A percentile compares a stretch with the other conserved stretches of the same genome.
These are phyloP conservation scores for Malurus cyaneus DNA, from an alignment of 2,113 vertebrate genomes.

Conservation along the genomic window DNA sequence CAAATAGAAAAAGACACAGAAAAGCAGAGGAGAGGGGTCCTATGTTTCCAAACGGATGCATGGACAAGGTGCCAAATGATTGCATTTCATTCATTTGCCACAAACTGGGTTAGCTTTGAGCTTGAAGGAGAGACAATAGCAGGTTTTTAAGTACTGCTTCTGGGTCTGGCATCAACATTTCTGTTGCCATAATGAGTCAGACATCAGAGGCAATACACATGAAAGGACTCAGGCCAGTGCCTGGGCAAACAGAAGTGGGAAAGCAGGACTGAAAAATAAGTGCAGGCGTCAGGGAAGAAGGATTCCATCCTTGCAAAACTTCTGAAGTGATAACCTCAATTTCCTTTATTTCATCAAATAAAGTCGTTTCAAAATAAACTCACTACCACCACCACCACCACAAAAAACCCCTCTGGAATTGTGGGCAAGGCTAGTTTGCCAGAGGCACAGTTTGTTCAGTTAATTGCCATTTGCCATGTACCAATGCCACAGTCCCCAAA, in stretches of 20 bases:
- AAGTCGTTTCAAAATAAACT: neutral
- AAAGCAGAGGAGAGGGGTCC: neutral
- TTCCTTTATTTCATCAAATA: neutral
- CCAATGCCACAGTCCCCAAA: slow-evolving; percentile 26
- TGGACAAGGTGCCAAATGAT: slow-evolving; percentile 7
- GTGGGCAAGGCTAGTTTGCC: slow-evolving; percentile 1
- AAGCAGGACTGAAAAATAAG: neutral
- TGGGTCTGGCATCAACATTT: slow-evolving; percentile 34
- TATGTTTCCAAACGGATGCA: neutral
- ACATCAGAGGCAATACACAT: slow-evolving; percentile 44
- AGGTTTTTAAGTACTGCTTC: slow-evolving; percentile 58
- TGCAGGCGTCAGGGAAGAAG: neutral
- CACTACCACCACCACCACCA: neutral
- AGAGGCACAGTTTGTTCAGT: slow-evolving; percentile 43
- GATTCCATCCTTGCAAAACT: neutral
- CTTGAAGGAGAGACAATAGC: slow-evolving; percentile 41
- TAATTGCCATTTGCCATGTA: slow-evolving; percentile 51
- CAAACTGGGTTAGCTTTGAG: slow-evolving; percentile 49
- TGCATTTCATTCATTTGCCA: slow-evolving; percentile 36
- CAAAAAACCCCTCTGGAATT: neutral
- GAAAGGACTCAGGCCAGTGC: slow-evolving; percentile 31
- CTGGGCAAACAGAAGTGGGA: neutral
- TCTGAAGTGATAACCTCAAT: neutral
- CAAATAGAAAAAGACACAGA: neutral
- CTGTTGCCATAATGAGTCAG: slow-evolving; percentile 45